Evolutionary conservation across 2,888 invertebrate species (phyloP).

Genomic region (Palloptera scutellata): DNA sequence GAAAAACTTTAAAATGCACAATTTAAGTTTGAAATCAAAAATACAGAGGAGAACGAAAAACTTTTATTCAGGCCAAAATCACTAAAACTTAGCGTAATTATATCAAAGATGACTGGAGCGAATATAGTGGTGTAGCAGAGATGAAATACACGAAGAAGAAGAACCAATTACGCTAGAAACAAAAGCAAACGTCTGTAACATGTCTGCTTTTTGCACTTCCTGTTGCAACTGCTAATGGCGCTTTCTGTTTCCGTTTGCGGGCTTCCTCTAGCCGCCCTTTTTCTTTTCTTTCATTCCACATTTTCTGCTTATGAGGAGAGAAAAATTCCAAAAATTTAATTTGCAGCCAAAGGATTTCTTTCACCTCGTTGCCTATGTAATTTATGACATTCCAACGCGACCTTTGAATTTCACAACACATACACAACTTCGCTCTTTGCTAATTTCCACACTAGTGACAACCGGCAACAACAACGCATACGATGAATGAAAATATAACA

Average conservation of each 20-base stretch:
- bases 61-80: too few relatives aligned
- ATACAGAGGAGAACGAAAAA: too few relatives aligned
- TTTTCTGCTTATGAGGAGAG: neutral
- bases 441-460: neutral
- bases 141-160: too few relatives aligned
- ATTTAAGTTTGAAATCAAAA: too few relatives aligned
- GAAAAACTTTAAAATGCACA: too few relatives aligned
- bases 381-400: constrained; percentile 8
- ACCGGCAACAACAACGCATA: neutral
- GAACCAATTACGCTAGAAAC: too few relatives aligned
- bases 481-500: neutral
- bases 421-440: too few relatives aligned
- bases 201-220: neutral
- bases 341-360: constrained; percentile 1
- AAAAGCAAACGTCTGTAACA: too few relatives aligned
- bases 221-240: neutral
- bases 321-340: neutral
- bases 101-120: too few relatives aligned
- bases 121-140: too few relatives aligned
- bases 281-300: too few relatives aligned
- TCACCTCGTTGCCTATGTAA: constrained; percentile 7
- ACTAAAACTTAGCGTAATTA: too few relatives aligned
- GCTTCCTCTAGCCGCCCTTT: neutral
- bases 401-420: neutral
- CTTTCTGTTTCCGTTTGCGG: neutral